A percentile compares a stretch with the other conserved stretches of the same genome.
Conservation (phyloP, 2,113 vertebrate genomes). For the Ceuthmochares aereus region DNA sequence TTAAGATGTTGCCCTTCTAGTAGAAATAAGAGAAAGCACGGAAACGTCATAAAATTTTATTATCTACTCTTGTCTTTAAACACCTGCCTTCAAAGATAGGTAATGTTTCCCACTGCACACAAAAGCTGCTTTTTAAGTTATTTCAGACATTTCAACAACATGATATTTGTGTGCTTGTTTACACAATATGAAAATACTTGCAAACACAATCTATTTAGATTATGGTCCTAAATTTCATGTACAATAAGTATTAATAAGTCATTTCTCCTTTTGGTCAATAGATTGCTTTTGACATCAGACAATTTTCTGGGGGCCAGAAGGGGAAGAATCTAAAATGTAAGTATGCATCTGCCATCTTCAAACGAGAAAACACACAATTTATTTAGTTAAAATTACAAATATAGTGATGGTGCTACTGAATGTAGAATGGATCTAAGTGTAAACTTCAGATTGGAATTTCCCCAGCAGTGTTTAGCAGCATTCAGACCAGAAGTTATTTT, state of each 20-base stretch:
- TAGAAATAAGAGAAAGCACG: neutral
- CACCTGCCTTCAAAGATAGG: neutral
- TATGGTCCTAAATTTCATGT: neutral
- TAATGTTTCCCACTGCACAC: neutral
- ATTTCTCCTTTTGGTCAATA: neutral
- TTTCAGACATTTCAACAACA: neutral
- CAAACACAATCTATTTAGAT: neutral
- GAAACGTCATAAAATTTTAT: neutral
- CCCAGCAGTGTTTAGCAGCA: neutral
- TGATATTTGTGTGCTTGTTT: neutral
- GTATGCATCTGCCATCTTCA: neutral
- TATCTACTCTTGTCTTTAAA: neutral
- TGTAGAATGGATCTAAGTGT: neutral
- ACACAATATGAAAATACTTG: neutral
- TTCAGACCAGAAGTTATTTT: neutral
- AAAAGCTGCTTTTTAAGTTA: neutral
- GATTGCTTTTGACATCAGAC: neutral
- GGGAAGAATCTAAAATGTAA: neutral
- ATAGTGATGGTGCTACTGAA: neutral
- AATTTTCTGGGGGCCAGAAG: neutral
- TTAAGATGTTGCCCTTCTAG: neutral
- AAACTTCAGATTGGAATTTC: neutral
- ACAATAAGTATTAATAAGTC: neutral
- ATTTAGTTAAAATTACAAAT: neutral
- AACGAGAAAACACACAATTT: neutral